Evolutionary conservation across 2,888 invertebrate genomes (phyloP).

Genomic region (Eupithecia subumbrata): DNA sequence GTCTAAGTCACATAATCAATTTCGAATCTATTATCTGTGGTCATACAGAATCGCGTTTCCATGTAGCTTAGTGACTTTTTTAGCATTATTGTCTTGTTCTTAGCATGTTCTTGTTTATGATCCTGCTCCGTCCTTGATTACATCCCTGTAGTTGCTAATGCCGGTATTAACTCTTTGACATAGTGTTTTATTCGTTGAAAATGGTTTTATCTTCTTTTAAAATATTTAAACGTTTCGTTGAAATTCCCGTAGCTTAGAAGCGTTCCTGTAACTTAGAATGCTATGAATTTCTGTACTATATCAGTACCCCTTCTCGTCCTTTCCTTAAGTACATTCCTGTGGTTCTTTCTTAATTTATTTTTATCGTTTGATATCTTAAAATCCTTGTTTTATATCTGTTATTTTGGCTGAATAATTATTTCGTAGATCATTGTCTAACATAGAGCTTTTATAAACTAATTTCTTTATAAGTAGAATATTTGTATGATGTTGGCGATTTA

Average conservation of each 20-base stretch:
- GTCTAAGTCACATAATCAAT: background rate
- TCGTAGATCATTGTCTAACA: background rate
- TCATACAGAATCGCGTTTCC: background rate
- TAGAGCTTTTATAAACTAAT: constrained; percentile 1
- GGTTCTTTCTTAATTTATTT: background rate
- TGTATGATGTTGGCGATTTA: background rate
- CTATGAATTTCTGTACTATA: background rate
- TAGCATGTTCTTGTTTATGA: background rate
- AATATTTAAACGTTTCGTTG: background rate
- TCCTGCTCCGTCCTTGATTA: background rate
- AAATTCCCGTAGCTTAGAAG: background rate
- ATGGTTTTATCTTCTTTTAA: background rate
- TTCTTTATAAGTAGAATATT: background rate
- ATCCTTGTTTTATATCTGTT: background rate
- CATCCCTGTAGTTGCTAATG: background rate
- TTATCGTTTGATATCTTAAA: background rate
- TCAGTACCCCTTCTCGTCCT: background rate
- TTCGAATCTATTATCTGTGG: background rate
- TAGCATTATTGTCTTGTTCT: background rate
- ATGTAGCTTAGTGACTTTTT: constrained; percentile 1
- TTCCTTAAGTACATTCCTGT: constrained; percentile 14
- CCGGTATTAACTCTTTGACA: background rate
- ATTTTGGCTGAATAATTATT: background rate
- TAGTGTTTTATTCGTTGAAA: background rate
- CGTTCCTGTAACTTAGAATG: background rate